These are phyloP conservation scores for Enchytraeus crypticus DNA, from an alignment of 2,888 invertebrate species.

Conservation along the genomic window DNA sequence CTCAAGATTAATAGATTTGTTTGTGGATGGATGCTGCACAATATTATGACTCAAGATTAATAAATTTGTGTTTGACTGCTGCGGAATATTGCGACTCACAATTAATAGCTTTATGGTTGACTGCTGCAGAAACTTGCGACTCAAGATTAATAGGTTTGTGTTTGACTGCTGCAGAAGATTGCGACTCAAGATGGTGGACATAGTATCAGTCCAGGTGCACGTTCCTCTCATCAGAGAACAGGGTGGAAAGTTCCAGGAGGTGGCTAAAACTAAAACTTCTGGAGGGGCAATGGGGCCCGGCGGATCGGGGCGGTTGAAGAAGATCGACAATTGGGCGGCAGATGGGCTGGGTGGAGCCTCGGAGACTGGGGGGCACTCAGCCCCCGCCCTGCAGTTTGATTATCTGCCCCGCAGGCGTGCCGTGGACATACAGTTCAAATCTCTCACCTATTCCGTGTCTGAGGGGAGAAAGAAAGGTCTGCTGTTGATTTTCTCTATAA, in stretches of 20 bases:
- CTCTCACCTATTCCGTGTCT: slow-evolving; percentile 77
- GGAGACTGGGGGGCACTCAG: slow-evolving; percentile 1
- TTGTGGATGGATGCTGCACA: too few relatives aligned
- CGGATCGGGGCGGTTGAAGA: slow-evolving; percentile 18
- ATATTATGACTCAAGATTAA: too few relatives aligned
- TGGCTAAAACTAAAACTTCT: not conserved
- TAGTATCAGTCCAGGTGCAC: slow-evolving; percentile 44
- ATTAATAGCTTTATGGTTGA: too few relatives aligned
- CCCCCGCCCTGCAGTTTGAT: slow-evolving; percentile 8
- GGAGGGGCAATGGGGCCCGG: slow-evolving; percentile 9
- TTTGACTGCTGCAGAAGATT: too few relatives aligned
- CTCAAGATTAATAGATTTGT: too few relatives aligned
- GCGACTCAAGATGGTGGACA: slow-evolving; percentile 41
- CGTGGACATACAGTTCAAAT: slow-evolving; percentile 81
- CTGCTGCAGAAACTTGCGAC: too few relatives aligned
- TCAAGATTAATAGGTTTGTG: too few relatives aligned
- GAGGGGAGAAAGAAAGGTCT: slow-evolving; percentile 54
- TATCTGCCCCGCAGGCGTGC: slow-evolving; percentile 59
- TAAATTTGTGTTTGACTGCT: too few relatives aligned
- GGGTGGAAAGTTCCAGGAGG: slow-evolving; percentile 22
- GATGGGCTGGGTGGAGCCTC: slow-evolving; percentile 6
- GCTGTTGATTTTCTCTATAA: not conserved
- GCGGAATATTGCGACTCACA: too few relatives aligned
- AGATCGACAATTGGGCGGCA: slow-evolving; percentile 21
- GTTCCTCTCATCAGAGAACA: slow-evolving; percentile 32